phyloP scores from a whole-genome alignment of 1,140 invertebrate species.

The Liolophura sinensis region DNA sequence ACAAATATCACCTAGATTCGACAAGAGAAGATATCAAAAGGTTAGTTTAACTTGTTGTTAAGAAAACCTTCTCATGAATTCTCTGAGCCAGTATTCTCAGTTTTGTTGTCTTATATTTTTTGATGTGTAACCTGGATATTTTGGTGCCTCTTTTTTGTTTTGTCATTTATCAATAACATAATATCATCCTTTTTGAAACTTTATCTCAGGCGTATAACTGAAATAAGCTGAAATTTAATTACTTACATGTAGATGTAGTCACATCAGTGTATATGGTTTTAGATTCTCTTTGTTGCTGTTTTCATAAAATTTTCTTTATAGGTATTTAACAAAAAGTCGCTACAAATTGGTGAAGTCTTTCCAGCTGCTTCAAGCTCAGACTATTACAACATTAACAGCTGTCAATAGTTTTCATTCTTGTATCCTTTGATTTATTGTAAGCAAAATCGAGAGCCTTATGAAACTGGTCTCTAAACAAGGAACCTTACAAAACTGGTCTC shows the following conservation, averaged over 20 bases:
- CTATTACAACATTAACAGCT: constrained; percentile 49
- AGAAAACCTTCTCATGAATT: neutral
- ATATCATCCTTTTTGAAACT: no score
- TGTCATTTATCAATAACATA: neutral
- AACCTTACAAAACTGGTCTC: neutral
- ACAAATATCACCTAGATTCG: constrained; percentile 55
- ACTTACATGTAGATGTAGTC: no score
- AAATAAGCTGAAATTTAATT: no score
- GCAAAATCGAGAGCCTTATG: neutral
- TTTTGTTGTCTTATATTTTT: neutral
- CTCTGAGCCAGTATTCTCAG: neutral
- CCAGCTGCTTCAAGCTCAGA: constrained; percentile 38
- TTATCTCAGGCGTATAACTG: no score
- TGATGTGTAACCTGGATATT: neutral
- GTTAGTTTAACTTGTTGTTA: constrained; percentile 25
- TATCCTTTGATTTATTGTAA: constrained; percentile 42
- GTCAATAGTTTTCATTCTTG: constrained; percentile 58
- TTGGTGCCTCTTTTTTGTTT: constrained; percentile 5
- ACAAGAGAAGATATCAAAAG: constrained; percentile 54
- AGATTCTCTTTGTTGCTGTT: neutral
- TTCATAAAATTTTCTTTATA: constrained; percentile 17
- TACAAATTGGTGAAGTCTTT: constrained; percentile 53
- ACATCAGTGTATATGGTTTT: no score
- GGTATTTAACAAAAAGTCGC: constrained; percentile 44
- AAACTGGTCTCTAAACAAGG: neutral